phyloP scores from a whole-genome alignment of 2,797 vertebrate species.

The Monodelphis domestica region DNA sequence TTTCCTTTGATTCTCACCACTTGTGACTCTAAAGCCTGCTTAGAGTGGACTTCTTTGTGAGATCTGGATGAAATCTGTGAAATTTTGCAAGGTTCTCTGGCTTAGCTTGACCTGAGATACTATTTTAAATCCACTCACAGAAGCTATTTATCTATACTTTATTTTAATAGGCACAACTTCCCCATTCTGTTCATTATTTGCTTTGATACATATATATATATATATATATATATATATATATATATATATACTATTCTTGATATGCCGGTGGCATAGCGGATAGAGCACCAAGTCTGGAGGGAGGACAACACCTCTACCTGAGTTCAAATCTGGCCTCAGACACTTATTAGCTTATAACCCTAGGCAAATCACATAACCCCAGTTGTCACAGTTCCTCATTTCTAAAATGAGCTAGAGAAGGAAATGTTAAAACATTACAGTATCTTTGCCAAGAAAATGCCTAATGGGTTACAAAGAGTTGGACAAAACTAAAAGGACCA shows the following conservation, averaged over 20 bases:
- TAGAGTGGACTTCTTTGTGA: background rate
- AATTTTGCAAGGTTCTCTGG: background rate
- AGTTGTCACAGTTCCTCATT: too few relatives aligned
- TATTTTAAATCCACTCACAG: background rate
- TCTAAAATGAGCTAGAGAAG: too few relatives aligned
- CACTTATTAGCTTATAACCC: too few relatives aligned
- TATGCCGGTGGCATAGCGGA: too few relatives aligned
- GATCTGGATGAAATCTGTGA: background rate
- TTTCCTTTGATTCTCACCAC: background rate
- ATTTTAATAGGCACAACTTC: background rate
- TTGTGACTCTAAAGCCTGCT: background rate
- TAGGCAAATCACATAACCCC: too few relatives aligned
- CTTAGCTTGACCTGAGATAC: background rate
- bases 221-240: background rate
- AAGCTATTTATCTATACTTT: background rate
- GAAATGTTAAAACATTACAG: too few relatives aligned
- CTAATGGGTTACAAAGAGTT: too few relatives aligned
- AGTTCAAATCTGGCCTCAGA: too few relatives aligned
- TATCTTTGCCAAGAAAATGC: too few relatives aligned
- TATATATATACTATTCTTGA: background rate
- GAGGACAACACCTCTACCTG: too few relatives aligned
- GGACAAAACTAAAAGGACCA: too few relatives aligned
- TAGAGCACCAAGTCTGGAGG: too few relatives aligned
- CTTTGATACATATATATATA: background rate
- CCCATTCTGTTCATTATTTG: background rate